A percentile compares a stretch with the other conserved stretches of the same genome.
Conservation (phyloP, 2,113 vertebrate genomes). For the Cinclus mexicanus region DNA sequence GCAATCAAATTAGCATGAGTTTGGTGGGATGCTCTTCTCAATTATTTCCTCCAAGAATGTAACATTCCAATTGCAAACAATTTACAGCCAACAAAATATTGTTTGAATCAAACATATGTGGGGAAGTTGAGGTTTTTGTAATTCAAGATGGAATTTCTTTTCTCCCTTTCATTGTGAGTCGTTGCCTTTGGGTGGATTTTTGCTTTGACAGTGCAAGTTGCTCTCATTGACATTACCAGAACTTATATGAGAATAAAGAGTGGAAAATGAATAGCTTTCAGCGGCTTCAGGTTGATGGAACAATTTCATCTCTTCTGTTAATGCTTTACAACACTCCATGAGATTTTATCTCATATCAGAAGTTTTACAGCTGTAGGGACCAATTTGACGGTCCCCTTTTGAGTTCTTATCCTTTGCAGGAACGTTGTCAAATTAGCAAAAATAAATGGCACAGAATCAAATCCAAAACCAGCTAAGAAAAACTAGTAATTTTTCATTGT, state of each 20-base stretch:
- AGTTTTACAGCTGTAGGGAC: slow-evolving; percentile 56
- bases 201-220: background rate
- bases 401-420: background rate
- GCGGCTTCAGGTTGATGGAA: slow-evolving; percentile 26
- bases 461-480: background rate
- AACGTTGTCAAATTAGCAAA: background rate
- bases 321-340: slow-evolving; percentile 41
- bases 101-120: slow-evolving; percentile 13
- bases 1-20: slow-evolving; percentile 55
- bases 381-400: background rate
- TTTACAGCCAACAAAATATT: slow-evolving; percentile 43
- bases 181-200: slow-evolving; percentile 50
- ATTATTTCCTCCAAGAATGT: slow-evolving; percentile 53
- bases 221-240: background rate
- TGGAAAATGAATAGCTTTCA: slow-evolving; percentile 40
- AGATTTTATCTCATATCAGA: slow-evolving; percentile 64
- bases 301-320: slow-evolving; percentile 55
- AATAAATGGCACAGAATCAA: background rate
- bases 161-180: background rate
- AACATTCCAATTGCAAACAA: slow-evolving; percentile 33
- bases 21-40: slow-evolving; percentile 42
- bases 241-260: slow-evolving; percentile 15
- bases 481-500: background rate
- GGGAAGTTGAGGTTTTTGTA: background rate
- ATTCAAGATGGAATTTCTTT: background rate